Evolutionary conservation across 2,888 invertebrate genomes (phyloP).

Genomic region (Ischnus inquisitorius): DNA sequence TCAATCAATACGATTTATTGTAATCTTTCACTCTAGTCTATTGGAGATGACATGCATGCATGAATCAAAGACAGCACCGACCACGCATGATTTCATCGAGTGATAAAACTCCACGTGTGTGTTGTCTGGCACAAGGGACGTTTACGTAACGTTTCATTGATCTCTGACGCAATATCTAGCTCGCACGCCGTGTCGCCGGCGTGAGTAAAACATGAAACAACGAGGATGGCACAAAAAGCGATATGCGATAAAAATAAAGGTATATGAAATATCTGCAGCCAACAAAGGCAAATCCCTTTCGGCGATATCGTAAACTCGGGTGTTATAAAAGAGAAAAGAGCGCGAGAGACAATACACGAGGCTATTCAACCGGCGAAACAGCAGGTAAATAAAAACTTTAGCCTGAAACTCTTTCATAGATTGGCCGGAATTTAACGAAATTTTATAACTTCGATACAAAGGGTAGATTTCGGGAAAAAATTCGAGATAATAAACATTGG

Average conservation of each 20-base stretch:
- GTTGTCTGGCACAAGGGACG: constrained; percentile 34
- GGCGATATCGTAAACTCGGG: background rate
- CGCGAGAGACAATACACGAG: background rate
- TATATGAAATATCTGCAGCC: background rate
- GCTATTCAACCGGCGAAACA: background rate
- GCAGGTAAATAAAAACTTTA: background rate
- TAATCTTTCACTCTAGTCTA: background rate
- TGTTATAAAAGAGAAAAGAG: background rate
- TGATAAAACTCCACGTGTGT: background rate
- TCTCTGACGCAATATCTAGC: constrained; percentile 71
- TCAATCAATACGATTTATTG: background rate
- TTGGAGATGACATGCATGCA: background rate
- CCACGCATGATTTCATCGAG: background rate
- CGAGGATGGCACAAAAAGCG: background rate
- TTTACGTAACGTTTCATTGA: constrained; percentile 76
- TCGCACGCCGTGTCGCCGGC: constrained; percentile 1
- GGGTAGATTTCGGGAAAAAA: too few species aligned
- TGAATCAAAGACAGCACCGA: background rate
- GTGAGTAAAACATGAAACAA: constrained; percentile 6
- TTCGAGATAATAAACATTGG: too few species aligned
- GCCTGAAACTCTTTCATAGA: too few species aligned
- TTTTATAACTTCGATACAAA: too few species aligned
- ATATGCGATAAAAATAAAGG: constrained; percentile 7
- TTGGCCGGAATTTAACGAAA: background rate
- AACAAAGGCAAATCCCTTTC: background rate